phyloP scores from a whole-genome alignment of 2,888 invertebrate species.

The Apoda limacodes region DNA sequence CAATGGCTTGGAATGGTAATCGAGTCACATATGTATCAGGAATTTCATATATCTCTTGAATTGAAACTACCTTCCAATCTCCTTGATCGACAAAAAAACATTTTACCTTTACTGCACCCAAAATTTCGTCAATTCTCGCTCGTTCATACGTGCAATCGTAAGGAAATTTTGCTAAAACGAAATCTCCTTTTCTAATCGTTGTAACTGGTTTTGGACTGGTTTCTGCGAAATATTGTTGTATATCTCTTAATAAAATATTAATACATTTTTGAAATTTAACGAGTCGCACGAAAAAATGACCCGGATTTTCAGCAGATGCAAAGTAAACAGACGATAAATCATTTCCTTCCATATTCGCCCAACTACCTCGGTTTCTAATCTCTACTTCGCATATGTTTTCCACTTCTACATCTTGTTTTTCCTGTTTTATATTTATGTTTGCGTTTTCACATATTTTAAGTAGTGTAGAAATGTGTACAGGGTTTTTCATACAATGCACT shows the following conservation, averaged over 20 bases:
- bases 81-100: conserved; percentile 76
- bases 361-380: conserved; percentile 20
- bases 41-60: conserved; percentile 52
- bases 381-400: conserved; percentile 19
- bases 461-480: conserved; percentile 58
- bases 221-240: conserved; percentile 34
- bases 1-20: conserved; percentile 75
- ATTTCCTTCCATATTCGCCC: conserved; percentile 62
- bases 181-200: conserved; percentile 40
- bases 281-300: conserved; percentile 59
- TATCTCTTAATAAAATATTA: conserved; percentile 41
- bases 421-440: conserved; percentile 23
- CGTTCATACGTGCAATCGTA: conserved; percentile 50
- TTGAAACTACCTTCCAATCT: conserved; percentile 53
- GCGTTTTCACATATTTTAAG: conserved; percentile 49
- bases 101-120: conserved; percentile 44
- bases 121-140: conserved; percentile 47
- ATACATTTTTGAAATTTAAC: conserved; percentile 54
- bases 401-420: conserved; percentile 13
- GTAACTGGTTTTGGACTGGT: conserved; percentile 25
- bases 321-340: conserved; percentile 49
- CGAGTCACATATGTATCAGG: conserved; percentile 55
- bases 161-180: conserved; percentile 62
- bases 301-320: conserved; percentile 48
- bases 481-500: conserved; percentile 43